Evolutionary conservation across 2,113 vertebrate genomes (phyloP).

Genomic region (Aythya baeri): DNA sequence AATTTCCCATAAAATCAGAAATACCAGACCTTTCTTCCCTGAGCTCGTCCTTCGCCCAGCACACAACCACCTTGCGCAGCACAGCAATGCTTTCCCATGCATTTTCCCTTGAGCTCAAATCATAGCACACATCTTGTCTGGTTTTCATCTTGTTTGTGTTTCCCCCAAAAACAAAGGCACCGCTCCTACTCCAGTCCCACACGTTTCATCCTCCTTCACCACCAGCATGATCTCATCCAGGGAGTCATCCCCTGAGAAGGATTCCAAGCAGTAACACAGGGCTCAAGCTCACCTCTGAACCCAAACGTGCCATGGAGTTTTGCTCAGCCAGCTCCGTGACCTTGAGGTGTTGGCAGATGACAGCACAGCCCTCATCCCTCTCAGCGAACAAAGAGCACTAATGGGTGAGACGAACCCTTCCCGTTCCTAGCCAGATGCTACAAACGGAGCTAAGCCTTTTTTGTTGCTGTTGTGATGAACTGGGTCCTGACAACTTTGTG

Average conservation of each 20-base stretch:
- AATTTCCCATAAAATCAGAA: too few relatives aligned
- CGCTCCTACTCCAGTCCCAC: neutral
- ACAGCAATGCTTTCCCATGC: too few relatives aligned
- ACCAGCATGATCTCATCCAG: neutral
- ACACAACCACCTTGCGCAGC: too few relatives aligned
- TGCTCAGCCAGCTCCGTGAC: neutral
- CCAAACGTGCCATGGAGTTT: neutral
- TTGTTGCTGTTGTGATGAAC: rapidly evolving
- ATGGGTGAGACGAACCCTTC: rapidly evolving
- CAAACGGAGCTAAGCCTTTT: neutral
- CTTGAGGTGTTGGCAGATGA: neutral
- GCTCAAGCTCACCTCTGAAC: neutral
- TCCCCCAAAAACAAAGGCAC: neutral
- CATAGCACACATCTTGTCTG: too few relatives aligned
- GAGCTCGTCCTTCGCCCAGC: neutral
- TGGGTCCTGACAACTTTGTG: neutral
- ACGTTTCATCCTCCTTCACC: neutral
- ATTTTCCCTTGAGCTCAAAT: too few relatives aligned
- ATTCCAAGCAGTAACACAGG: too few relatives aligned
- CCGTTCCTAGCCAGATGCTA: rapidly evolving
- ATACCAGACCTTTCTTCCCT: too few relatives aligned
- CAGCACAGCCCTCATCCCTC: neutral
- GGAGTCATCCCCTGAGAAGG: neutral
- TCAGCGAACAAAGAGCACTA: neutral
- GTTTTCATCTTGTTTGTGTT: too few relatives aligned